Conservation (phyloP, 92 coral and sea anemone genomes). For the Phymanthus crucifer region DNA sequence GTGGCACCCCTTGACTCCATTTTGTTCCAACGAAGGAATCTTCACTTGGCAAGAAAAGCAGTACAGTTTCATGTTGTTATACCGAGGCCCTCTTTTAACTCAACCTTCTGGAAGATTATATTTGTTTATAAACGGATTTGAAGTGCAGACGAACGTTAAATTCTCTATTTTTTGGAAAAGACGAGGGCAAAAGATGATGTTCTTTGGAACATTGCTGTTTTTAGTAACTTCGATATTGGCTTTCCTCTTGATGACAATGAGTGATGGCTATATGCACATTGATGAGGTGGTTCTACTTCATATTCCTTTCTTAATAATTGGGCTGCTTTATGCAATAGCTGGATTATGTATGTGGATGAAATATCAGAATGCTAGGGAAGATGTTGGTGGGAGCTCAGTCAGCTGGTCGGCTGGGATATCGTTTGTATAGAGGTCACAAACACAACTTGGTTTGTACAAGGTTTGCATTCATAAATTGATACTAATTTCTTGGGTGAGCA, state of each 20-base stretch:
- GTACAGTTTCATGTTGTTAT: constrained; percentile 1
- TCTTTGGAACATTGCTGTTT: not conserved
- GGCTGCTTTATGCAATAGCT: constrained; percentile 8
- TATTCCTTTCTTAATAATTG: constrained; percentile 8
- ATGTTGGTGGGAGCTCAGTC: not conserved
- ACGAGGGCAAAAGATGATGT: constrained; percentile 14
- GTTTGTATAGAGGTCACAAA: constrained; percentile 6
- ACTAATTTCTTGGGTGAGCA: too few relatives aligned
- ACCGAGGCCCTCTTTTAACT: constrained; percentile 10
- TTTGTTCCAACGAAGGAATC: constrained; percentile 6
- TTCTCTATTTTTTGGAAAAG: constrained; percentile 39
- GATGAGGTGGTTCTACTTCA: constrained; percentile 15
- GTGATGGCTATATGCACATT: constrained; percentile 28
- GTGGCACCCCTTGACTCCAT: constrained; percentile 16
- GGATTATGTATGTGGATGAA: constrained; percentile 3
- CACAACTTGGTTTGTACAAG: too few relatives aligned
- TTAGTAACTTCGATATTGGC: not conserved
- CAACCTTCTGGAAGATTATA: constrained; percentile 26
- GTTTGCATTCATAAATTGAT: too few relatives aligned
- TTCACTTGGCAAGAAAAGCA: constrained; percentile 14
- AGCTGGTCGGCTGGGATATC: not conserved
- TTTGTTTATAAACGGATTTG: constrained; percentile 50
- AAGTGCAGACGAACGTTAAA: constrained; percentile 16
- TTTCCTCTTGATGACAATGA: constrained; percentile 24
- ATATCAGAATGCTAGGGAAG: not conserved